Percentiles rank a stretch among this genome's conserved stretches.
Conservation (phyloP, 2,888 invertebrate genomes). For the Ennomos fuscantarius region DNA sequence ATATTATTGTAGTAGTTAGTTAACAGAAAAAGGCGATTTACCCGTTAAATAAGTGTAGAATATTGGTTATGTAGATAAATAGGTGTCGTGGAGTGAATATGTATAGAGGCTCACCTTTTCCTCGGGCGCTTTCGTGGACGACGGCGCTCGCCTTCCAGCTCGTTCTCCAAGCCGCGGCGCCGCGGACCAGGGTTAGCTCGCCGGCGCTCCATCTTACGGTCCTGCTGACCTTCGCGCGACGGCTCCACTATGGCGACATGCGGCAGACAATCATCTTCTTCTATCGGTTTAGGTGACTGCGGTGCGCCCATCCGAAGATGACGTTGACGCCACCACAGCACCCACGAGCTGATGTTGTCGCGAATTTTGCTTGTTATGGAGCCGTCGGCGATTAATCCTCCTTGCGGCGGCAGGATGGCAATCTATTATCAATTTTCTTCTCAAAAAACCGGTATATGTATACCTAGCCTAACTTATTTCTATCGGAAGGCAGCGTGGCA, state of each 20-base stretch:
- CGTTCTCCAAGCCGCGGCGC: conserved; percentile 70
- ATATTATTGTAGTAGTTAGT: too few species aligned
- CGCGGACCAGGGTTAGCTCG: conserved; percentile 62
- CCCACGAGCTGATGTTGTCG: conserved; percentile 80
- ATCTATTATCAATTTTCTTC: conserved; percentile 47
- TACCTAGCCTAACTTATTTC: conserved; percentile 55
- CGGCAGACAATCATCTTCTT: conserved; percentile 73
- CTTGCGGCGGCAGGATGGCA: conserved; percentile 48
- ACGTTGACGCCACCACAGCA: conserved; percentile 82
- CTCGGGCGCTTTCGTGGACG: conserved; percentile 65
- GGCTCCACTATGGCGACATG: conserved; percentile 69
- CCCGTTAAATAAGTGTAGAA: too few species aligned
- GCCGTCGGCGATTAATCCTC: conserved; percentile 48
- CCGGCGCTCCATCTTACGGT: conserved; percentile 70
- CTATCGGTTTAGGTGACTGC: conserved; percentile 77
- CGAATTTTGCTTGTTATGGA: conserved; percentile 73
- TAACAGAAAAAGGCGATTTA: too few species aligned
- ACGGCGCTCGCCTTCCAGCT: conserved; percentile 72
- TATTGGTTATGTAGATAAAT: too few species aligned
- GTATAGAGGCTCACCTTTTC: conserved; percentile 59
- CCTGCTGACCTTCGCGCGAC: conserved; percentile 54
- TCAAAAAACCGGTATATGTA: conserved; percentile 46
- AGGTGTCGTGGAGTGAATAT: background rate
- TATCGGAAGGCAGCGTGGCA: conserved; percentile 68
- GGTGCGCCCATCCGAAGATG: conserved; percentile 83